Percentiles rank a stretch among this genome's conserved stretches.
Conservation (phyloP, 2,797 vertebrate genomes). For the Mergus octosetaceus region DNA sequence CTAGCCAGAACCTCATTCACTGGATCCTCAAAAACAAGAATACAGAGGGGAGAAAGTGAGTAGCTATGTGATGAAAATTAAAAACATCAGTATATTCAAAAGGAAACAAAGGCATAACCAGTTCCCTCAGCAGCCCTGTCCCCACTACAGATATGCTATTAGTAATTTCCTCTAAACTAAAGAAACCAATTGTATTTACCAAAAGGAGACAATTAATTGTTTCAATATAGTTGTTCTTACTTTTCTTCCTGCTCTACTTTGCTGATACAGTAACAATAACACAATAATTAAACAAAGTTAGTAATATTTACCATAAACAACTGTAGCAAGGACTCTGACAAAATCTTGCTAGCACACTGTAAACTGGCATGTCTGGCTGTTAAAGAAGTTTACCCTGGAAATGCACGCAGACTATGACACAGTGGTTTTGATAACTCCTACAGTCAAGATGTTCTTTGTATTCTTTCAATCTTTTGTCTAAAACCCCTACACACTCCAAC, state of each 20-base stretch:
- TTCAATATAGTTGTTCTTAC: not conserved
- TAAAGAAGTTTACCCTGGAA: not conserved
- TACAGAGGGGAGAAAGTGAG: conserved; percentile 41
- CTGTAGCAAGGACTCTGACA: not conserved
- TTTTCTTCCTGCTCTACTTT: not conserved
- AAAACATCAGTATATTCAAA: conserved; percentile 13
- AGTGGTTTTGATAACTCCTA: not conserved
- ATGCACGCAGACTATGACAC: rapidly evolving
- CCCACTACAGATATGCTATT: not conserved
- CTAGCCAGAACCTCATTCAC: not conserved
- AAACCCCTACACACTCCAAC: rapidly evolving
- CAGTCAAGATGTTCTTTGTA: not conserved
- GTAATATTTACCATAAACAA: not conserved
- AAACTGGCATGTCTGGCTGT: not conserved
- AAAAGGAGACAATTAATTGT: not conserved
- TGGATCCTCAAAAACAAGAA: conserved; percentile 11
- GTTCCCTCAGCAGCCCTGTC: not conserved
- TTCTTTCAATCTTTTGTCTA: not conserved
- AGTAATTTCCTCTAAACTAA: not conserved
- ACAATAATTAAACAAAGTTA: not conserved
- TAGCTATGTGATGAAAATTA: not conserved
- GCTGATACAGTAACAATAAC: not conserved
- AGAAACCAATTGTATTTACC: not conserved
- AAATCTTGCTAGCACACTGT: not conserved
- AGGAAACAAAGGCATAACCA: not conserved